A percentile compares a stretch with the other conserved stretches of the same genome.
Conservation (phyloP, 2,888 invertebrate genomes). For the Leptarthrus brevirostris region DNA sequence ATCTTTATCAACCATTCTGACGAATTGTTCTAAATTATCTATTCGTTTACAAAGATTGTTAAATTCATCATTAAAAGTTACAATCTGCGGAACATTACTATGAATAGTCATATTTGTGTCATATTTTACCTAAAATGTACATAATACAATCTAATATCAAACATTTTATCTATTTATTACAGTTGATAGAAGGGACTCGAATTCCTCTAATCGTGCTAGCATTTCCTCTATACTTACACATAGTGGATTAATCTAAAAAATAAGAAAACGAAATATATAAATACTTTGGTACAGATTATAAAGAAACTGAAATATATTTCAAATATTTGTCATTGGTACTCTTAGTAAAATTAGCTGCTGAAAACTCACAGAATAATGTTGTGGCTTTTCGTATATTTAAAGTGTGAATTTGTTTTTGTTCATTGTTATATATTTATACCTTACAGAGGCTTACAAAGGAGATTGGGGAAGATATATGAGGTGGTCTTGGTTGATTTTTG, state of each 20-base stretch:
- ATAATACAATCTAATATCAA: neutral
- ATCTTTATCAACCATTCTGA: conserved; percentile 70
- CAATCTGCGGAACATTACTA: conserved; percentile 69
- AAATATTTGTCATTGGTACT: too few species aligned
- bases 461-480: too few species aligned
- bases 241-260: conserved; percentile 67
- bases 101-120: conserved; percentile 62
- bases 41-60: conserved; percentile 70
- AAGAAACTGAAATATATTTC: too few species aligned
- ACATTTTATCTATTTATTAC: neutral
- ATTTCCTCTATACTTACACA: conserved; percentile 76
- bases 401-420: too few species aligned
- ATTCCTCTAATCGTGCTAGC: conserved; percentile 75
- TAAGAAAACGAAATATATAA: neutral
- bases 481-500: too few species aligned
- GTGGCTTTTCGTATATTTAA: too few species aligned
- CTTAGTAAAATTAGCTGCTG: too few species aligned
- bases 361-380: too few species aligned
- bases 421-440: too few species aligned
- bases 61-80: conserved; percentile 70
- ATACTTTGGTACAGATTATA: too few species aligned
- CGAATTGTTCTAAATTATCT: conserved; percentile 69
- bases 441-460: too few species aligned
- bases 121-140: conserved; percentile 60
- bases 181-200: conserved; percentile 57